A percentile compares a stretch with the other conserved stretches of the same genome.
phyloP scores from a whole-genome alignment of 2,113 vertebrate species.

The Ameiurus melas region DNA sequence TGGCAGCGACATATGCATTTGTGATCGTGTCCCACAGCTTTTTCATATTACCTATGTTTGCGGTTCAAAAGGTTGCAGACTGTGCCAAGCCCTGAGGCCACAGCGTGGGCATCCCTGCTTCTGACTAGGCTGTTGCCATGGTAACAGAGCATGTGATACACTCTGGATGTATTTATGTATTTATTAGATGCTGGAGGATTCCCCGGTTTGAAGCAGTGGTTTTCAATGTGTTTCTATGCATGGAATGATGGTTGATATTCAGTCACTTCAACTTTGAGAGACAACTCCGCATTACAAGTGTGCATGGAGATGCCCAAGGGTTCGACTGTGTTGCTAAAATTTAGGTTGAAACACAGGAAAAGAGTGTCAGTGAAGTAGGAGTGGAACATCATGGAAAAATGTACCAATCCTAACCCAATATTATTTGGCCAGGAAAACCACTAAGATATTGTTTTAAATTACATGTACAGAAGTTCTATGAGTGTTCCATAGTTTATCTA shows the following conservation, averaged over 20 bases:
- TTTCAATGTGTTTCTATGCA: neutral
- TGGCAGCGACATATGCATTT: neutral
- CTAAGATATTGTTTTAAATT: neutral
- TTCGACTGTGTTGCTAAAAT: conserved; percentile 16
- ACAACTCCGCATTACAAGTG: neutral
- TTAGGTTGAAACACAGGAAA: neutral
- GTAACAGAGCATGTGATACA: conserved; percentile 26
- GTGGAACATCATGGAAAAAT: neutral
- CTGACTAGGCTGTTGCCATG: conserved; percentile 45
- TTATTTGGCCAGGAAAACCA: neutral
- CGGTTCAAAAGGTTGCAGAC: conserved; percentile 39
- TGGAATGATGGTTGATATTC: neutral
- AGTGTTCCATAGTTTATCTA: neutral
- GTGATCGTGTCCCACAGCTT: neutral
- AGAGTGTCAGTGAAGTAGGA: neutral
- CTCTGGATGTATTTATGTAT: conserved; percentile 10
- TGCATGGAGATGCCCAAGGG: conserved; percentile 12
- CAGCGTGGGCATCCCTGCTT: conserved; percentile 28
- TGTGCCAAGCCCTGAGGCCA: conserved; percentile 36
- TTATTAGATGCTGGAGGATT: conserved; percentile 37
- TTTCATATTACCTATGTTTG: conserved; percentile 37
- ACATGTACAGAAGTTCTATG: neutral
- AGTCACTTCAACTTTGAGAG: neutral
- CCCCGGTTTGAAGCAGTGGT: neutral
- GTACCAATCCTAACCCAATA: neutral